Evolutionary conservation across 2,888 invertebrate genomes (phyloP).

Genomic region (Ametastegia equiseti): DNA sequence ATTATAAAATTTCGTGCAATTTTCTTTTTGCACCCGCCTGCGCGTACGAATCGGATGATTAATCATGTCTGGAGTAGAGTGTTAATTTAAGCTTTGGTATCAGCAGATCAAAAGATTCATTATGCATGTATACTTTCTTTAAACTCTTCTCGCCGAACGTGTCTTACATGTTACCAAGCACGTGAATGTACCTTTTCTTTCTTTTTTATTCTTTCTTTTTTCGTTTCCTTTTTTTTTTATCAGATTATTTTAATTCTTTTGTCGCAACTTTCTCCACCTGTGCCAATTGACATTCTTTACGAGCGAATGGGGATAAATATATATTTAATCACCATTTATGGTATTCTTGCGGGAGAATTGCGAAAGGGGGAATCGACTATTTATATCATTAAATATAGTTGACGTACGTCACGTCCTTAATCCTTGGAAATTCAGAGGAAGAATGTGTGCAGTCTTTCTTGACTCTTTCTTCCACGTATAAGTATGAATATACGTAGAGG

Average conservation of each 20-base stretch:
- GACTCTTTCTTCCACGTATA: background rate
- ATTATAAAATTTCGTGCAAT: background rate
- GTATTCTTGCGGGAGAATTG: background rate
- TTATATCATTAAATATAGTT: conserved; percentile 35
- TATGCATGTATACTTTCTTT: background rate
- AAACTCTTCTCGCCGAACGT: background rate
- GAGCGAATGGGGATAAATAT: conserved; percentile 12
- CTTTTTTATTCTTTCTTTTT: conserved; percentile 46
- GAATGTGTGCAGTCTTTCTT: background rate
- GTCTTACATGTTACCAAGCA: conserved; percentile 10
- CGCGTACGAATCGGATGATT: background rate
- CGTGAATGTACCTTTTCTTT: background rate
- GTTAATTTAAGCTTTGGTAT: background rate
- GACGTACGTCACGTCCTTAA: conserved; percentile 36
- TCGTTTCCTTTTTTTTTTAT: conserved; percentile 49
- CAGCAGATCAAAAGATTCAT: background rate
- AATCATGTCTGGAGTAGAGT: background rate
- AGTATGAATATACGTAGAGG: background rate
- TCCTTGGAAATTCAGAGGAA: conserved; percentile 17
- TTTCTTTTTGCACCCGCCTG: background rate
- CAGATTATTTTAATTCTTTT: conserved; percentile 53
- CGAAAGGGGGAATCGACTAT: background rate
- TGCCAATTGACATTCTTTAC: conserved; percentile 43
- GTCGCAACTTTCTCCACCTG: conserved; percentile 31
- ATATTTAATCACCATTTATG: conserved; percentile 40